Conservation (phyloP, 2,888 invertebrate species). For the Creontiades dilutus region DNA sequence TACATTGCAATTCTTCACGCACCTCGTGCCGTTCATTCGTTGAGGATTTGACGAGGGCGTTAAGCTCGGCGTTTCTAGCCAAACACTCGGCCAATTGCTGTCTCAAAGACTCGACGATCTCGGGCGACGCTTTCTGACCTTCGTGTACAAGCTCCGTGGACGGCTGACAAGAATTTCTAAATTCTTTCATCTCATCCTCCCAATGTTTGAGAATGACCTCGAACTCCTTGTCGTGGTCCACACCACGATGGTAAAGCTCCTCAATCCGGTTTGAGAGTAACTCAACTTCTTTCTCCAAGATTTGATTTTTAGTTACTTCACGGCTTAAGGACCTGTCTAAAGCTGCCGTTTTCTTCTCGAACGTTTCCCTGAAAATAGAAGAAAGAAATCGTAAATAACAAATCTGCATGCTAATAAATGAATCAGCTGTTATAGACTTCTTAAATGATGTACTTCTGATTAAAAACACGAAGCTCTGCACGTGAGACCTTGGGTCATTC, state of each 20-base stretch:
- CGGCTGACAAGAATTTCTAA: background rate
- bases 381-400: too few species aligned
- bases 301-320: conserved; percentile 56
- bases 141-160: background rate
- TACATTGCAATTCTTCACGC: conserved; percentile 22
- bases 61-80: conserved; percentile 46
- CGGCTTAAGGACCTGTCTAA: background rate
- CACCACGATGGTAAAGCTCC: conserved; percentile 65
- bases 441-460: too few species aligned
- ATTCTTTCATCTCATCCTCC: conserved; percentile 34
- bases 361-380: conserved; percentile 61
- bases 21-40: background rate
- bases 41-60: background rate
- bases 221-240: conserved; percentile 61
- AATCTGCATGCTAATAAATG: too few species aligned
- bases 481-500: too few species aligned
- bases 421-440: too few species aligned
- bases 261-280: conserved; percentile 59
- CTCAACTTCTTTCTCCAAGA: conserved; percentile 70
- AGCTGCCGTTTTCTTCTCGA: conserved; percentile 42
- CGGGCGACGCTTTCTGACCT: conserved; percentile 24
- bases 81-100: conserved; percentile 42
- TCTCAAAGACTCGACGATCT: conserved; percentile 12
- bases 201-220: conserved; percentile 46
- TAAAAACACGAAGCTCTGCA: too few species aligned